phyloP scores from a whole-genome alignment of 2,888 invertebrate genomes.

The Shargacucullia verbasci region DNA sequence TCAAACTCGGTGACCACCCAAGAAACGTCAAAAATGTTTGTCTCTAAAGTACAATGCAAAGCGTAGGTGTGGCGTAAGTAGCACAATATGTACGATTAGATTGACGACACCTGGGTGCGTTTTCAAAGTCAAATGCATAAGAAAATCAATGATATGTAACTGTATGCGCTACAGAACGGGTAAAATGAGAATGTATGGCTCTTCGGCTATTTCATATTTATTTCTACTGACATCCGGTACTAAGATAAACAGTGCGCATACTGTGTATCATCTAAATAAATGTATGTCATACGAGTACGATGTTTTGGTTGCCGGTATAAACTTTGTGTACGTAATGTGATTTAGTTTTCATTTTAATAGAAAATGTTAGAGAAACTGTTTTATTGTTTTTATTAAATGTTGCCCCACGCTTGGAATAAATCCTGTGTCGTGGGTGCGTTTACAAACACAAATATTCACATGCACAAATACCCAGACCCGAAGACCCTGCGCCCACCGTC shows the following conservation, averaged over 20 bases:
- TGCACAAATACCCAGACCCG: no score
- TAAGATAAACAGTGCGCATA: slow-evolving; percentile 48
- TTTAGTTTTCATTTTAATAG: no score
- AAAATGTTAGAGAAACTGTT: no score
- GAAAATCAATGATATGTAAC: slow-evolving; percentile 64
- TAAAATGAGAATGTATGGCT: slow-evolving; percentile 47
- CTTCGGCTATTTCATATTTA: slow-evolving; percentile 56
- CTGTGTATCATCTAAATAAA: slow-evolving; percentile 38
- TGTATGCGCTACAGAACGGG: slow-evolving; percentile 67
- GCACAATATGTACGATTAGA: slow-evolving; percentile 19
- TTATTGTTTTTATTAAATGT: no score
- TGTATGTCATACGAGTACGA: no score
- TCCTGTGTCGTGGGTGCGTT: no score
- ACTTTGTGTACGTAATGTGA: no score
- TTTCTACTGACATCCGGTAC: slow-evolving; percentile 60
- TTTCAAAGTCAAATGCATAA: slow-evolving; percentile 77
- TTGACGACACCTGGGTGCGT: slow-evolving; percentile 72
- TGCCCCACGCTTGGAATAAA: no score
- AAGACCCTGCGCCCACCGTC: no score
- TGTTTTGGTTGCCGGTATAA: no score
- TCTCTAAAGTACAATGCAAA: slow-evolving; percentile 25
- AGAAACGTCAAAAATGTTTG: slow-evolving; percentile 52
- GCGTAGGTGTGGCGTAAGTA: slow-evolving; percentile 34
- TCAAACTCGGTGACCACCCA: slow-evolving; percentile 43
- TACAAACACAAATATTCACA: no score